Evolutionary conservation across 1,140 invertebrate species (phyloP), one percentile per base, ranked within the genome.

Genomic region (Heliconius nattereri): DNA sequence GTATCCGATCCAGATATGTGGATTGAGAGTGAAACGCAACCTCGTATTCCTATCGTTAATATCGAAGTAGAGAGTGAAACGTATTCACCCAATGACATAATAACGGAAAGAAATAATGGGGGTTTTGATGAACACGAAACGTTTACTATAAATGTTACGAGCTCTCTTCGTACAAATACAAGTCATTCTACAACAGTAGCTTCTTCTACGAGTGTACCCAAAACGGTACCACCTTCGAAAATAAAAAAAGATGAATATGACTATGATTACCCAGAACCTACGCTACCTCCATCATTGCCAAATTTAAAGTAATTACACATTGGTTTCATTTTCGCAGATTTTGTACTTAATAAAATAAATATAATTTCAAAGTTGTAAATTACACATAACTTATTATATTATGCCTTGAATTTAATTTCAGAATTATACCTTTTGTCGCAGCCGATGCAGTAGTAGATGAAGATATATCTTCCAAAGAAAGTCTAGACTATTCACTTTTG

Each of bases 391-490:
- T n/a, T 72, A 76, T 57, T 37, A 60, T 3, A 32, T 32, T 32
- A 49, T 60, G 78, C 23, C 49, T 26, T 73, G 77, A 66, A 66
- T 87, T 52, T 80, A 60, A 81, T 95, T 95, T 81, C 86, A 97
- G 97, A 91, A 97, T 98, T 84, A 97, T 97, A 89, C 97, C 97
- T 45, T 98, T 98, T 91, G 96, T 97, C 78, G 97, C 97, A 45
- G 97, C 97, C 45, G 97, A 97, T 89, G 97, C 97, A 29, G 95
- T 98, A 45, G 86, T 94, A 5, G 92, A 94, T 78, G 88, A 91
- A 35, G 92, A 94, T 19, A 79, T 87, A 76, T 78, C 89, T 7
- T 77, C 88, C 20, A 93, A 94, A 83, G 87, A 92, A 73, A 88
- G 78, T 70, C 75, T 87, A 9, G 80, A 87, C 29, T 94, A 94